A percentile compares a stretch with the other conserved stretches of the same genome.
phyloP scores from a whole-genome alignment of 30 jellyfish, hydroid and myxozoan species.

The Chironex yamaguchii region DNA sequence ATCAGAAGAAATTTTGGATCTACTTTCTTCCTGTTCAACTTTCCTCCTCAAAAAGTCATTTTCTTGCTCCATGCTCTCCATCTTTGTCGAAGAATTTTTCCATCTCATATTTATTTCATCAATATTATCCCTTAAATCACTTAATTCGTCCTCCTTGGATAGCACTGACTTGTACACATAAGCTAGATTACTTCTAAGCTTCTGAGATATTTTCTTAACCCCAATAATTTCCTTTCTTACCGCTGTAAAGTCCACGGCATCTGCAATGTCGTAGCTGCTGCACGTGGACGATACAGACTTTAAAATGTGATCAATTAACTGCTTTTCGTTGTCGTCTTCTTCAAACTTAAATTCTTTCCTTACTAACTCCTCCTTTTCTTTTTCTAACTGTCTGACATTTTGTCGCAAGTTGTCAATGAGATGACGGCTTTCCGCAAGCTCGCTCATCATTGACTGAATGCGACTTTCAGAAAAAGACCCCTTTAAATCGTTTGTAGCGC shows the following conservation, averaged over 20 bases:
- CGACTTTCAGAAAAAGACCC: no score
- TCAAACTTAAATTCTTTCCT: slow-evolving; percentile 4
- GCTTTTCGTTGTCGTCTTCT: not conserved
- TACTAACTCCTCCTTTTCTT: slow-evolving; percentile 40
- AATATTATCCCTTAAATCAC: slow-evolving; percentile 73
- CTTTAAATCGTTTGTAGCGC: no score
- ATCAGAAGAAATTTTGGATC: slow-evolving; percentile 66
- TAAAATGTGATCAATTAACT: not conserved
- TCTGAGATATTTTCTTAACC: not conserved
- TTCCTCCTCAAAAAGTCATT: slow-evolving; percentile 66
- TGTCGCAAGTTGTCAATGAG: not conserved
- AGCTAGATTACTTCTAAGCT: slow-evolving; percentile 66
- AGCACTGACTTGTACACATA: slow-evolving; percentile 65
- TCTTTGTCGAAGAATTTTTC: slow-evolving; percentile 15
- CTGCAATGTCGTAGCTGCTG: not conserved
- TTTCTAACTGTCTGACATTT: not conserved
- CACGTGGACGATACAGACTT: not conserved
- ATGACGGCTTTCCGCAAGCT: not conserved
- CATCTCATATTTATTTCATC: slow-evolving; percentile 70
- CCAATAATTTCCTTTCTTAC: not conserved
- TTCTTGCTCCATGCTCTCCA: slow-evolving; percentile 71
- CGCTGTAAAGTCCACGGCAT: not conserved
- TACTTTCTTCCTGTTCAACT: slow-evolving; percentile 79
- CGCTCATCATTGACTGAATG: not conserved
- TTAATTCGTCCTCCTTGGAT: slow-evolving; percentile 73